Conservation (phyloP, 2,113 vertebrate genomes). For the Formicarius rufipectus region DNA sequence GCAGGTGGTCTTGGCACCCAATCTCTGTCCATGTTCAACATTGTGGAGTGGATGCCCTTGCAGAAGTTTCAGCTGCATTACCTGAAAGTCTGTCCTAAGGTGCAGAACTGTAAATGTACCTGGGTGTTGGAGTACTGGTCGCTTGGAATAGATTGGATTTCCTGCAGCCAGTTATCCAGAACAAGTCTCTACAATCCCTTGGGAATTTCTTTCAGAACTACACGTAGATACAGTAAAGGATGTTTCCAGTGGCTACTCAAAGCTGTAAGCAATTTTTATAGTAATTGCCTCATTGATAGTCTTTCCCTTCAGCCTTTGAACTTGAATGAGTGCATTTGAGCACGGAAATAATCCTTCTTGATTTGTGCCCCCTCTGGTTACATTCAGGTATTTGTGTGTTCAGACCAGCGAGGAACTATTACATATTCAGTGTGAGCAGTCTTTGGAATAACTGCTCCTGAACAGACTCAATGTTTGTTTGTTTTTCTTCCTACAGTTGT, state of each 20-base stretch:
- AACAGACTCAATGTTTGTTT: neutral
- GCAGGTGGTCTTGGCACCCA: neutral
- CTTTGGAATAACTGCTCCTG: neutral
- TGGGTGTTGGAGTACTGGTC: neutral
- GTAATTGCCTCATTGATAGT: neutral
- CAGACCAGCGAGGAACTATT: neutral
- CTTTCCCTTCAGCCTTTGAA: neutral
- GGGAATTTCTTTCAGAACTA: neutral
- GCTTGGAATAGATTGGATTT: neutral
- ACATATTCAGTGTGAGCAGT: neutral
- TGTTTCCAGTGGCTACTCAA: neutral
- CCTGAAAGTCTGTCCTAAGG: neutral
- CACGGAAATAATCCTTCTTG: neutral
- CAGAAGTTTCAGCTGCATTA: neutral
- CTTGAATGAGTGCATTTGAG: neutral
- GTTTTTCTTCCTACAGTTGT: neutral
- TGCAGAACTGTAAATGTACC: neutral
- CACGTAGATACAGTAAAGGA: neutral
- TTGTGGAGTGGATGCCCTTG: neutral
- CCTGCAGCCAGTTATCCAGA: neutral
- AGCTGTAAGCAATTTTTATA: neutral
- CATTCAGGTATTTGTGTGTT: neutral
- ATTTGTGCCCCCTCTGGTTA: neutral
- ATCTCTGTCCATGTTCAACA: neutral
- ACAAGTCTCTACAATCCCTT: neutral